These are phyloP conservation scores for Amphipyra tragopoginis DNA, from an alignment of 2,888 invertebrate species.

Conservation along the genomic window DNA sequence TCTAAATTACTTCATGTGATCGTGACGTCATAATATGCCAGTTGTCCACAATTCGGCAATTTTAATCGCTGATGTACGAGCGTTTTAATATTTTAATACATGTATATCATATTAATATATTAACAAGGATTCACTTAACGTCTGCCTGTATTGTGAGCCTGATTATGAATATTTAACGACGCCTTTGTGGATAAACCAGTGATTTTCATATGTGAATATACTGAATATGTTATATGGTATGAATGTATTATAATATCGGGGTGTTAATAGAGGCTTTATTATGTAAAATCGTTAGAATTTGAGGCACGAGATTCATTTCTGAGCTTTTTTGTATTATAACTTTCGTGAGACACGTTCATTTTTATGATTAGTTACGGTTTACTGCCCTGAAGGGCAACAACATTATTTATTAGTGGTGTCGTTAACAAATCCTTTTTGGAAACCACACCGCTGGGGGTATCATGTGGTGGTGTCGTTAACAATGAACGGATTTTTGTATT, in stretches of 20 bases:
- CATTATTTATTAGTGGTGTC: too few relatives aligned
- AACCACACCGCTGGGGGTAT: too few relatives aligned
- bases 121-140: constrained; percentile 14
- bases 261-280: constrained; percentile 25
- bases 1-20: too few relatives aligned
- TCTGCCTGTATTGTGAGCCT: constrained; percentile 25
- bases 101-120: not conserved
- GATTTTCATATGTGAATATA: constrained; percentile 50
- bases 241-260: constrained; percentile 29
- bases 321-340: too few relatives aligned
- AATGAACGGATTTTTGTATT: too few relatives aligned
- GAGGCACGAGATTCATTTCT: not conserved
- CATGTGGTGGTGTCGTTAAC: too few relatives aligned
- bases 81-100: constrained; percentile 8
- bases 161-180: constrained; percentile 44
- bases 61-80: not conserved
- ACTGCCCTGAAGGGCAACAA: too few relatives aligned
- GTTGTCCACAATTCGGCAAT: too few relatives aligned
- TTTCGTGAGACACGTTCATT: too few relatives aligned
- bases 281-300: constrained; percentile 18
- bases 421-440: too few relatives aligned
- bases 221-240: constrained; percentile 21
- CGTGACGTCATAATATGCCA: too few relatives aligned
- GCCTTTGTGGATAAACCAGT: constrained; percentile 40
- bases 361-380: too few relatives aligned